Percentiles rank a stretch among this genome's conserved stretches.
Evolutionary conservation across 2,888 invertebrate species (phyloP).

Genomic region (Zelleria hepariella): DNA sequence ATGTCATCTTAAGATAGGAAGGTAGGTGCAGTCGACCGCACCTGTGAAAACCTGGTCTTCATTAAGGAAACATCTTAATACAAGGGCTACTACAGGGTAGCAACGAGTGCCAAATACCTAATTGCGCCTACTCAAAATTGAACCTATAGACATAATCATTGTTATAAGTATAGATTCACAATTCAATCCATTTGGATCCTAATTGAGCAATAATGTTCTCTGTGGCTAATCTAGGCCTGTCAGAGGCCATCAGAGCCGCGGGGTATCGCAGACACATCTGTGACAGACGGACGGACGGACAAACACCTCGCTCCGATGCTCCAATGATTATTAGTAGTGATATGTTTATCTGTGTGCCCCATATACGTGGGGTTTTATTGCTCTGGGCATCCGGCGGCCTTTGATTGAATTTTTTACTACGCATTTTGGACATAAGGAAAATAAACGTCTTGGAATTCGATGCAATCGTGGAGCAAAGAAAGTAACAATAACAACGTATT

Average conservation of each 20-base stretch:
- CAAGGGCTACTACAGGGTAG: too few relatives aligned
- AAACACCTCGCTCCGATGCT: constrained; percentile 2
- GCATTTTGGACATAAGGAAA: not conserved
- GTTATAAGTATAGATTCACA: too few relatives aligned
- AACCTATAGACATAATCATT: too few relatives aligned
- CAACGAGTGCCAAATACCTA: too few relatives aligned
- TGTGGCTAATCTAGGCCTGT: not conserved
- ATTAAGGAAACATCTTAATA: too few relatives aligned
- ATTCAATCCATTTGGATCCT: not conserved
- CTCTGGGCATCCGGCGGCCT: not conserved
- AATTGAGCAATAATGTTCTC: not conserved
- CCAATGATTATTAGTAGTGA: not conserved
- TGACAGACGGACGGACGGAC: not conserved
- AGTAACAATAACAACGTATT: too few relatives aligned
- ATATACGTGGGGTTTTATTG: not conserved
- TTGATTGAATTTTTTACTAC: not conserved
- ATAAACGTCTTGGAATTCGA: not conserved
- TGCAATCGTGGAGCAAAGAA: not conserved
- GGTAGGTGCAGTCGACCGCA: too few relatives aligned
- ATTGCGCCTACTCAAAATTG: too few relatives aligned
- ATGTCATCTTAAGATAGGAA: too few relatives aligned
- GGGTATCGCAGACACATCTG: not conserved
- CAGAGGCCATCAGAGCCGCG: not conserved
- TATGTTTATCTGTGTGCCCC: not conserved
- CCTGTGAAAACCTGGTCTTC: too few relatives aligned